Evolutionary conservation across 2,797 vertebrate species (phyloP).

Genomic region (Steatocranus sp.): DNA sequence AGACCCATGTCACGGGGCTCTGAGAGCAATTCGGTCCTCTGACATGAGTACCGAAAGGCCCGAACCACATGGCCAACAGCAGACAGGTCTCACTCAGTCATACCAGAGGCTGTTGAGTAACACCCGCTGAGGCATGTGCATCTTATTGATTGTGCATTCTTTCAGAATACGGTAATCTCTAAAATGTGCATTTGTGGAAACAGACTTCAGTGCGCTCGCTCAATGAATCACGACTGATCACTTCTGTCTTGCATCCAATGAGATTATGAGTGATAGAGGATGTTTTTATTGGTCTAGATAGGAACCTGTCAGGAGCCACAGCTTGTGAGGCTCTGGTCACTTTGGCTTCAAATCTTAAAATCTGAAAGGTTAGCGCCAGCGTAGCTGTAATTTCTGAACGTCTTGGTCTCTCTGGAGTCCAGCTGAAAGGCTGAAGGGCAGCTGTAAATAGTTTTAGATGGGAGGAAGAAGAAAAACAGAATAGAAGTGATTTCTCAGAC

Average conservation of each 20-base stretch:
- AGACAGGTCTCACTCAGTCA: constrained; percentile 4
- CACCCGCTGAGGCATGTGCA: constrained; percentile 7
- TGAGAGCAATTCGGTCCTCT: not conserved
- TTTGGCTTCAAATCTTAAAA: constrained; percentile 7
- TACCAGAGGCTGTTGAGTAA: not conserved
- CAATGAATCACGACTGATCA: constrained; percentile 35
- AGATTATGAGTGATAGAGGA: constrained; percentile 18
- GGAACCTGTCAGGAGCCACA: constrained; percentile 12
- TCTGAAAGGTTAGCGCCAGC: constrained; percentile 49
- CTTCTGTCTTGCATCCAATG: constrained; percentile 1
- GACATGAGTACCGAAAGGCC: not conserved
- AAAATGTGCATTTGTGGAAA: not conserved
- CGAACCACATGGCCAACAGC: not conserved
- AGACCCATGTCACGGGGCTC: constrained; percentile 12
- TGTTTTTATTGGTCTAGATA: constrained; percentile 37
- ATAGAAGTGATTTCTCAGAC: constrained; percentile 73
- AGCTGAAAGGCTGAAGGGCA: constrained; percentile 74
- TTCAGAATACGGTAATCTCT: not conserved
- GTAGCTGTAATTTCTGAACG: constrained; percentile 40
- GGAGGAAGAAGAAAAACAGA: constrained; percentile 37
- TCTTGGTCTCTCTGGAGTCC: constrained; percentile 68
- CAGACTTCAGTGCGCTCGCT: not conserved
- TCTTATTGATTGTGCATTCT: not conserved
- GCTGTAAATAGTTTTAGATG: constrained; percentile 72
- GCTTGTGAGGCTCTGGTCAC: not conserved